Evolutionary conservation across 1,140 invertebrate genomes (phyloP), one percentile per base, ranked within the genome.

Genomic region (Anagrus nilaparvatae): DNA sequence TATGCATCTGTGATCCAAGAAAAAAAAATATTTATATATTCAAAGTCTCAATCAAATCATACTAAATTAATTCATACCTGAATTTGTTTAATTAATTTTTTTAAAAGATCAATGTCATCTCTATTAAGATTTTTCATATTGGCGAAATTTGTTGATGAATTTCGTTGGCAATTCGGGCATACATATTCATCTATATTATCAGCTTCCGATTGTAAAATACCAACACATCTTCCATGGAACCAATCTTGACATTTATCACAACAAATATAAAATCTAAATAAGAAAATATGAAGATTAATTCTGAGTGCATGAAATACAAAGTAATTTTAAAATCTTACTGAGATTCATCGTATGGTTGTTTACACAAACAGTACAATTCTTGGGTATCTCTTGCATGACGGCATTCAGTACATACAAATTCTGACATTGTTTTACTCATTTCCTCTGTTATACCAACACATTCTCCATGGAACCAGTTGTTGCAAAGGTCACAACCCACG

Each of bases 231-330:
- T 4, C 94, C 94, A 64, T 99, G 96, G 69, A 97, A 98, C 96
- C 96, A 99, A 65, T 97, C 92, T 65, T 97, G 89, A 69, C 96
- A 99, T 36, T 83, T 79, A 65, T 99, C 95, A 68, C 96, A 99
- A 54, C 91, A 95, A 55, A 99, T 97, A 61, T 93, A 94, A 76
- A 94, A 90, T 56, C 84, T 87, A 51, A 18, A 67, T 57, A 43
- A 28, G 28, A 17, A 42, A 28, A 41, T 5, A 1, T 43, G 7
- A n/a, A 28, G 31, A 33, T 9, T 17, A 34, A 44, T 23, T 23
- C 2, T 20, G 27, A 40, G 29, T 37, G 5, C 12, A 49, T 39
- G 28, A 39, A 17, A 18, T 35, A 33, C 34, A 43, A 27, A 45
- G 38, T 14, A 30, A 24, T 23, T 44, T 34, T 40, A n/a, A 49